Evolutionary conservation across 2,888 invertebrate genomes (phyloP), one percentile per base, ranked within the genome.

Genomic region (Ennomos erosarius): DNA sequence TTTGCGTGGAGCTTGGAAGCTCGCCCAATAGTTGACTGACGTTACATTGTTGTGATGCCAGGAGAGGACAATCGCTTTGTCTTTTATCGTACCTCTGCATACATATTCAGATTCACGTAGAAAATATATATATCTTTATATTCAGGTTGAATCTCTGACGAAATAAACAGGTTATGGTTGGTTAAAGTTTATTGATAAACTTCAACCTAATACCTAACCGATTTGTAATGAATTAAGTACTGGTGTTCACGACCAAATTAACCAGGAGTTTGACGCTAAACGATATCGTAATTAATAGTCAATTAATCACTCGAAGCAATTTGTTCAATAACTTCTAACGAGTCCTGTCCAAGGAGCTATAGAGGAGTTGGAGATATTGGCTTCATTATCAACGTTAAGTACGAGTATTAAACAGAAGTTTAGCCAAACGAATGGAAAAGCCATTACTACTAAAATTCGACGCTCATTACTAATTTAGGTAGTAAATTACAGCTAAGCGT

Each of bases 251-350:
- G 55, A 65, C 68, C 67, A 75, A 82, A 79, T 78, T 72, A 78
- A 80, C 78, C 76, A 77, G 60, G 75, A 79, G 70, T 66, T 73
- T 81, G 81, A 78, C 74, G 83, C 85, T 91, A 90, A 92, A 80
- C 88, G 91, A 84, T 85, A 75, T 75, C 76, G 90, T 86, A 87
- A 92, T 92, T 90, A 92, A 89, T 84, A 78, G 73, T 84, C 88
- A 81, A 91, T 92, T 87, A 91, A 90, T 91, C 88, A 88, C 77
- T 78, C 68, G 71, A 64, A 77, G 82, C 79, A 85, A 88, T 88
- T 89, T 87, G 85, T 90, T 86, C 84, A 84, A 87, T 84, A 87
- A 85, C 81, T 84, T 79, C 68, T 84, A 89, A 88, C 85, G 87
- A 85, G 78, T 74, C 72, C 48, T 65, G 68, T 69, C 68, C 65